Percentiles rank a stretch among this genome's conserved stretches.
These are phyloP conservation scores for Lontra canadensis DNA, from an alignment of 2,113 vertebrate species.

Conservation along the genomic window DNA sequence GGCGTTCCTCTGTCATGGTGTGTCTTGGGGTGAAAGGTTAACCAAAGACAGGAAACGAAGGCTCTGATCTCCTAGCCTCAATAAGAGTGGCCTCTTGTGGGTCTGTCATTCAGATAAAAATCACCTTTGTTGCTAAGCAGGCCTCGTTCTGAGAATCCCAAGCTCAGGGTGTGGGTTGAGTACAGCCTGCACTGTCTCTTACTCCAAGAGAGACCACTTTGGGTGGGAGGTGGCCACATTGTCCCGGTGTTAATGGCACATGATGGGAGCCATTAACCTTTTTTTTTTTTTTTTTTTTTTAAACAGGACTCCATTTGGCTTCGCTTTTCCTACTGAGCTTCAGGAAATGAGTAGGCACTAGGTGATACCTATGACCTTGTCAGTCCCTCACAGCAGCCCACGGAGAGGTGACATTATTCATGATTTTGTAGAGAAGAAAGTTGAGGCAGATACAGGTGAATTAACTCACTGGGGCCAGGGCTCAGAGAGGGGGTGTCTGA, in stretches of 20 bases:
- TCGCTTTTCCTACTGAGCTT: background rate
- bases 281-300: background rate
- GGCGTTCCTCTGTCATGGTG: slow-evolving; percentile 29
- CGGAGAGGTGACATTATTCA: background rate
- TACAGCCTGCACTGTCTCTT: background rate
- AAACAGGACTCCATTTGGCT: background rate
- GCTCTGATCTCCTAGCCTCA: background rate
- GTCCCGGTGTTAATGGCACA: rapidly evolving
- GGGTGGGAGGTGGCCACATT: no score
- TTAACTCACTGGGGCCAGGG: background rate
- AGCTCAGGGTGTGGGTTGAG: background rate
- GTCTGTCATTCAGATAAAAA: background rate
- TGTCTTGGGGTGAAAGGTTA: slow-evolving; percentile 50
- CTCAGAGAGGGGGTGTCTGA: background rate
- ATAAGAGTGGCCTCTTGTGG: background rate
- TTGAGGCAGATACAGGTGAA: background rate
- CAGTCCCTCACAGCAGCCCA: background rate
- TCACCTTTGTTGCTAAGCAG: background rate
- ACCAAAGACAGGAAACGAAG: slow-evolving; percentile 47
- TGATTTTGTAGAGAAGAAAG: background rate
- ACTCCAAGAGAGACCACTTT: background rate
- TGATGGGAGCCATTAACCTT: background rate
- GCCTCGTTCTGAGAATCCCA: background rate
- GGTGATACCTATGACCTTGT: background rate
- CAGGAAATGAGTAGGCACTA: background rate